Percentiles rank a stretch among this genome's conserved stretches.
Conservation (phyloP, 2,113 vertebrate genomes). For the Microcebus tavaratra region DNA sequence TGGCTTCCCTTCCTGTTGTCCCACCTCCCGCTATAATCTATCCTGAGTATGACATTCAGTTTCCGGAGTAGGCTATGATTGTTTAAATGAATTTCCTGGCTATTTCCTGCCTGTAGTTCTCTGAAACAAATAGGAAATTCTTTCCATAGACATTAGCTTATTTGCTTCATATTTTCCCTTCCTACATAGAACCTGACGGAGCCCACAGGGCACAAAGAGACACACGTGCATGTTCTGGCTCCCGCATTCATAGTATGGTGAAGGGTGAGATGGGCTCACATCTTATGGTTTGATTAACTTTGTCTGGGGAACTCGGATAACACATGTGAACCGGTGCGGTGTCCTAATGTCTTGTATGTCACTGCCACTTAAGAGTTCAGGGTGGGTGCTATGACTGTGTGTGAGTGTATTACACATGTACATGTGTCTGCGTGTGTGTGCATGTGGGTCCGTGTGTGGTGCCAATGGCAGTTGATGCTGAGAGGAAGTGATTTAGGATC, state of each 20-base stretch:
- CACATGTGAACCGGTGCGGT: background rate
- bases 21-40: background rate
- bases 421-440: background rate
- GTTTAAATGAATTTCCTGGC: background rate
- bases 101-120: background rate
- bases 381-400: background rate
- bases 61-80: background rate
- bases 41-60: background rate
- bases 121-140: background rate
- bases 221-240: background rate
- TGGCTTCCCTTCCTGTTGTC: background rate
- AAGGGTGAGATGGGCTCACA: background rate
- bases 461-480: background rate
- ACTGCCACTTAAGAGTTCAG: background rate
- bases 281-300: background rate
- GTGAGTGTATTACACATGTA: background rate
- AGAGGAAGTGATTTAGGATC: constrained; percentile 33
- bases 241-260: background rate
- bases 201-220: background rate
- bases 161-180: background rate
- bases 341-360: background rate
- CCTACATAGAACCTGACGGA: background rate
- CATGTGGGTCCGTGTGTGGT: background rate
- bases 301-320: background rate
- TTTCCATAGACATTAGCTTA: background rate